These are phyloP conservation scores for Ursus arctos DNA, from an alignment of 2,113 vertebrate genomes.

Conservation along the genomic window DNA sequence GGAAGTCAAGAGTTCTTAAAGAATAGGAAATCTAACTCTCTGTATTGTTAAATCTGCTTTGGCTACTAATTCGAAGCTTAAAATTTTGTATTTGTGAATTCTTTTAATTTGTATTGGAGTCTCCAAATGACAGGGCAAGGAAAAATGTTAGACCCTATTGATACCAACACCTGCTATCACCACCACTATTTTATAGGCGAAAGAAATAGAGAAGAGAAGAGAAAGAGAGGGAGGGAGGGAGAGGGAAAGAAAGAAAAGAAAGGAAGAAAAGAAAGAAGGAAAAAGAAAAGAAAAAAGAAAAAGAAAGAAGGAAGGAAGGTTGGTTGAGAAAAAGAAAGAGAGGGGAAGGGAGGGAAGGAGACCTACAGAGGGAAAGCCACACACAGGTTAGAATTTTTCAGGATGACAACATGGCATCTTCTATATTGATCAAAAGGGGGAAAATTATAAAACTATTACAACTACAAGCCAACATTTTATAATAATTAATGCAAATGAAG, in stretches of 20 bases:
- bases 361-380: neutral
- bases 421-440: neutral
- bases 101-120: neutral
- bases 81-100: neutral
- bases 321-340: no score
- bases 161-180: neutral
- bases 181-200: neutral
- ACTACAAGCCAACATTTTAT: neutral
- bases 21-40: neutral
- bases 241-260: no score
- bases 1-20: neutral
- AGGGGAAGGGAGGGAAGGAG: neutral
- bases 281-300: no score
- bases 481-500: neutral
- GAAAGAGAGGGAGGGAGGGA: neutral
- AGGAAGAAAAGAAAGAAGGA: no score
- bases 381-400: neutral
- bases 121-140: neutral
- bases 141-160: neutral
- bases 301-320: no score
- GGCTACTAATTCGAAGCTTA: conserved; percentile 33
- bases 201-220: neutral
- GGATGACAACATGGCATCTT: neutral
- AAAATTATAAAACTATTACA: neutral
- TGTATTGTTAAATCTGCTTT: neutral